These are phyloP conservation scores for Synaphobranchus kaupii DNA, from an alignment of 2,797 vertebrate species.

Conservation along the genomic window DNA sequence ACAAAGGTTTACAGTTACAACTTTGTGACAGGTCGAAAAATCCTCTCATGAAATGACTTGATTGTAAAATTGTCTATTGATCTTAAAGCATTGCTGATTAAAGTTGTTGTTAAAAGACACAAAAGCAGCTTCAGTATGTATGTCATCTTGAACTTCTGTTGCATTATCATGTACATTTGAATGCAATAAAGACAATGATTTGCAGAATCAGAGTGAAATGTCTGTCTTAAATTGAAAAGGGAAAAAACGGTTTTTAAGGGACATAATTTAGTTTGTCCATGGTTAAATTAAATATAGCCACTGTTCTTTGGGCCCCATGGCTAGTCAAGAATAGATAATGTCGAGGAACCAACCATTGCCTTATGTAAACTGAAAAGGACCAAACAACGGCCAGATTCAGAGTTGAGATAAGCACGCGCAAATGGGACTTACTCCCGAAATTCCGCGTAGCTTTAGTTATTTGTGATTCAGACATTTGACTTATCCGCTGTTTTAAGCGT, in stretches of 20 bases:
- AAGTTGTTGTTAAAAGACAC: background rate
- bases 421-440: too few relatives aligned
- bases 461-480: too few relatives aligned
- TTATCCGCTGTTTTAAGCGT: too few relatives aligned
- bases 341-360: too few relatives aligned
- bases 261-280: too few relatives aligned
- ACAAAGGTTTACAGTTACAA: background rate
- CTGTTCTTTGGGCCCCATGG: too few relatives aligned
- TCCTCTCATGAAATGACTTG: background rate
- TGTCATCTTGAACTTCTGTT: background rate
- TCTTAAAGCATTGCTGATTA: background rate
- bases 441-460: too few relatives aligned
- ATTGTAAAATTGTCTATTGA: conserved; percentile 9
- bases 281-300: too few relatives aligned
- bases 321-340: too few relatives aligned
- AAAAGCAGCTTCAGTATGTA: background rate
- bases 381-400: too few relatives aligned
- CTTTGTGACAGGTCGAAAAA: background rate
- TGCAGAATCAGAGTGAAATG: background rate
- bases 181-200: background rate
- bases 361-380: too few relatives aligned
- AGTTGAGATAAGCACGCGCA: too few relatives aligned
- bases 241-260: background rate
- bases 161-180: background rate
- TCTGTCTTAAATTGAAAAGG: background rate